Evolutionary conservation across 2,113 vertebrate genomes (phyloP), one percentile per base, ranked within the genome.

Genomic region (Zingel zingel): DNA sequence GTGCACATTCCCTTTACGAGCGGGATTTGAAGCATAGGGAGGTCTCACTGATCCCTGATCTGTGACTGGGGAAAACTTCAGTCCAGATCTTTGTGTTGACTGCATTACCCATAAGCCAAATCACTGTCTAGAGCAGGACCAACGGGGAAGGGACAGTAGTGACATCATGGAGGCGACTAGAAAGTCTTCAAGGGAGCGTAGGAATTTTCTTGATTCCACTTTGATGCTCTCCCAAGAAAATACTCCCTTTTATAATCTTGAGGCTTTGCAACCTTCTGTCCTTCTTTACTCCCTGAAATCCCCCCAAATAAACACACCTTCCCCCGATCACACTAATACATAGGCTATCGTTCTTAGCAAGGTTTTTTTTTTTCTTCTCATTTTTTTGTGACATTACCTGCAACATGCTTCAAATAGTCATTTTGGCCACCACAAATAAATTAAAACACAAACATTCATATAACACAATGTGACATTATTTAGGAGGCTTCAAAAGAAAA

Each of bases 361-460:
- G 33, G 6, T 33, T 79, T 70, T 68, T 83, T 74, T 68, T 79
- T 68, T 86, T 88, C 77, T 86, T 88, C 77, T 85, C 72, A 12
- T 91, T 90, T 92, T 93, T 93, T 92, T 91, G 91, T 92, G 89
- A 94, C 92, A 95, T 93, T 89, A 91, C 92, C 92, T 83, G 78
- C 88, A 93, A 95, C 94, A 93, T 93, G 90, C 93, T 95, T 95
- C 90, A 92, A 91, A 93, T 95, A 92, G 89, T 96, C 93, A 93
- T 94, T 94, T 95, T 95, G 94, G 94, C 92, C 95, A 96, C 86
- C 93, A 94, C 90, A 93, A 94, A 93, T 93, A 94, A 95, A 93
- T 95, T 93, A 95, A 96, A 96, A 95, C 85, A 94, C 87, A 90
- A 81, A 92, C 91, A 91, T 95, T 95, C 95, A 96, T 94, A 93